Evolutionary conservation across 1,140 invertebrate species (phyloP), one percentile per base, ranked within the genome.

Genomic region (Bombyx mandarina): DNA sequence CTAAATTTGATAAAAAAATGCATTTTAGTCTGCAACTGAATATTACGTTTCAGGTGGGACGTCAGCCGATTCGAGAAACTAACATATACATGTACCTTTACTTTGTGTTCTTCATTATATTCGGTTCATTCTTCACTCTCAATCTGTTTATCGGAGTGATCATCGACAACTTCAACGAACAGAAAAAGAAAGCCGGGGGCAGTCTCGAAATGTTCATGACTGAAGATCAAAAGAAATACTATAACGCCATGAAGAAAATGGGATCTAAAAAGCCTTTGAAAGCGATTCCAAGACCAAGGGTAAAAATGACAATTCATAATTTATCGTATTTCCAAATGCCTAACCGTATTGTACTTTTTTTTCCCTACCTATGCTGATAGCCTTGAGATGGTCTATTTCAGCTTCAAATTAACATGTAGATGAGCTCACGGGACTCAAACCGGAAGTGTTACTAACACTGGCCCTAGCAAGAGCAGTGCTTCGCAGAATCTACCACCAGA

Each of bases 241-340:
- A 99, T 90, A 98, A 98, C 88, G 98, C 98, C 56, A 99, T 99
- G 98, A 99, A 99, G 89, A 98, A 99, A 89, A 99, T 99, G 97
- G 96, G 97, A 67, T 97, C 95, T 45, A 99, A 99, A 87, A 97
- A 98, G 88, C 98, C 98, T 47, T 91, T 98, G 77, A 99, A 99
- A 91, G 97, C 98, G 61, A 98, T 98, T 85, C 97, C 98, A 67
- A 93, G 97, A 86, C 98, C 98, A 70, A 96, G 93, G 91, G 96
- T 98, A 65, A 58, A 56, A 43, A 42, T 35, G 2, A 3, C 26
- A 35, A 35, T 35, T 35, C 26, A 35, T 3, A 35, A 35, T 35
- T 35, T 35, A 35, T 35, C 26, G 4, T 35, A 35, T 5, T 35
- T 35, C 26, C 26, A 35, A 35, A 35, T 35, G 26, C 2, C 0